phyloP scores from a whole-genome alignment of 1,140 invertebrate species.

The Drosophila lini region DNA sequence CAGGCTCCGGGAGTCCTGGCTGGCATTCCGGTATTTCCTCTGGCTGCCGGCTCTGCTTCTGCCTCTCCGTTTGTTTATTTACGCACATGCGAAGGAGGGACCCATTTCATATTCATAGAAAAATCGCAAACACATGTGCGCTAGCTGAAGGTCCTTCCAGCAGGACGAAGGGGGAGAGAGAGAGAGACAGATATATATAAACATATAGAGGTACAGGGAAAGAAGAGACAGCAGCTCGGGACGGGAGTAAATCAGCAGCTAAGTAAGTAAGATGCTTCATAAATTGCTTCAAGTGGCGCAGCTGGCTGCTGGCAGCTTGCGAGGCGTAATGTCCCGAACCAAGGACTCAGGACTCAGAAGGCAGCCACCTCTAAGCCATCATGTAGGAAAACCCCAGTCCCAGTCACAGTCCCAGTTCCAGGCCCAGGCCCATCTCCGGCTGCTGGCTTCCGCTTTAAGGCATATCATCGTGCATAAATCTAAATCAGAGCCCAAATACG shows the following conservation, averaged over 20 bases:
- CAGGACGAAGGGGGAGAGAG: neutral
- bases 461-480: constrained; percentile 68
- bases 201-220: neutral
- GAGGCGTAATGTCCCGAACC: constrained; percentile 45
- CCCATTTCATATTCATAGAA: constrained; percentile 82
- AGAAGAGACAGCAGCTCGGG: constrained; percentile 7
- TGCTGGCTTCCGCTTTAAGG: constrained; percentile 60
- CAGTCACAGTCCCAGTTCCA: neutral
- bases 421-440: constrained; percentile 12
- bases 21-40: constrained; percentile 24
- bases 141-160: constrained; percentile 50
- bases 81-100: constrained; percentile 70
- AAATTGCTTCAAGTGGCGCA: constrained; percentile 79
- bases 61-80: constrained; percentile 72
- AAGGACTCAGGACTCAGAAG: constrained; percentile 35
- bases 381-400: neutral
- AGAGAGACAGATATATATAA: neutral
- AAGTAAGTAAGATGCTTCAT: constrained; percentile 82
- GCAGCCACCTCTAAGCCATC: constrained; percentile 19
- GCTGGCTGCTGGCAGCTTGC: constrained; percentile 68
- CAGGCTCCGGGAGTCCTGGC: constrained; percentile 11
- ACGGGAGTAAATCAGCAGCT: constrained; percentile 75
- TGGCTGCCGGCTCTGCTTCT: constrained; percentile 13
- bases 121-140: constrained; percentile 78
- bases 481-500: constrained; percentile 65